Percentiles rank a stretch among this genome's conserved stretches.
Evolutionary conservation across 2,797 vertebrate genomes (phyloP).

Genomic region (Alexandromys oeconomus): DNA sequence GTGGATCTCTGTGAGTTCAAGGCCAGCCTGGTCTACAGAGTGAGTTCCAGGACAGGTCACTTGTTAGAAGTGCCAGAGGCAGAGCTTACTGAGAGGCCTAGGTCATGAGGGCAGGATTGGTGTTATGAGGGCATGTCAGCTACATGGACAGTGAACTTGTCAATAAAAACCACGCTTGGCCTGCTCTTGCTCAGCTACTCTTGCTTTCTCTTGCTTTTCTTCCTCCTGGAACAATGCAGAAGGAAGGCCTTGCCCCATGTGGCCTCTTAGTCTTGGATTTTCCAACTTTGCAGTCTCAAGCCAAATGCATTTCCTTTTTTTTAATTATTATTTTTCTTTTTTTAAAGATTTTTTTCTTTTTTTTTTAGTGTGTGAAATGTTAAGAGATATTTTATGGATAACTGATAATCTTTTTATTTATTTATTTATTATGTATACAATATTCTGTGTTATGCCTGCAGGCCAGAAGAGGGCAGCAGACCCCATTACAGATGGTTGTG

Average conservation of each 20-base stretch:
- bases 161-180: neutral
- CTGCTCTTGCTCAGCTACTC: too few species aligned
- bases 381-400: too few species aligned
- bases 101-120: neutral
- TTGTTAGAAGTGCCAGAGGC: neutral
- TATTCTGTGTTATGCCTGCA: too few species aligned
- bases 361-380: too few species aligned
- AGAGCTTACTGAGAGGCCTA: neutral
- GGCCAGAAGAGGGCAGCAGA: too few species aligned
- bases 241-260: neutral
- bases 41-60: neutral
- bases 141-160: neutral
- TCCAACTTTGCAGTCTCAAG: neutral
- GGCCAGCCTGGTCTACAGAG: too few species aligned
- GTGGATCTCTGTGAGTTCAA: too few species aligned
- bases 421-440: too few species aligned
- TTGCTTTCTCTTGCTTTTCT: neutral
- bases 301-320: neutral
- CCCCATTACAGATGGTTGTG: too few species aligned
- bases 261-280: neutral
- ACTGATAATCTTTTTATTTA: too few species aligned
- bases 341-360: too few species aligned
- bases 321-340: too few species aligned
- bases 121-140: neutral
- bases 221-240: neutral